Evolutionary conservation across 2,888 invertebrate genomes (phyloP).

Genomic region (Protodeltote pygarga): DNA sequence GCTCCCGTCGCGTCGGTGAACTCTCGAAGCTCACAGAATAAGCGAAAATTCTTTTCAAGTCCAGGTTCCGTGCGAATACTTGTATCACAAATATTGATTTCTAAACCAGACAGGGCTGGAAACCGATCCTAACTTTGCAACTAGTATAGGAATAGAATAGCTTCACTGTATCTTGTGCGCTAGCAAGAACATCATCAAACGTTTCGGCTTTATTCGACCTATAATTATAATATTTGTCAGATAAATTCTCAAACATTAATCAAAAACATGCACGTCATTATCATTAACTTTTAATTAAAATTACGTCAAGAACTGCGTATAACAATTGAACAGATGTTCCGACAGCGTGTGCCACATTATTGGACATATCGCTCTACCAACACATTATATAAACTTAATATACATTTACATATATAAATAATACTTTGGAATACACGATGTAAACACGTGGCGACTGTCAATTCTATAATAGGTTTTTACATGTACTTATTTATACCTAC

Average conservation of each 20-base stretch:
- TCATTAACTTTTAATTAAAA: constrained; percentile 44
- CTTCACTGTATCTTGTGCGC: constrained; percentile 26
- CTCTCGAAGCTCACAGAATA: constrained; percentile 20
- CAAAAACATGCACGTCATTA: constrained; percentile 29
- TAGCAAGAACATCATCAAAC: constrained; percentile 9
- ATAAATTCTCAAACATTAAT: constrained; percentile 30
- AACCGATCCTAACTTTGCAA: constrained; percentile 42
- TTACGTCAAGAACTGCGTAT: constrained; percentile 29
- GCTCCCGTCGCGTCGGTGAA: constrained; percentile 10
- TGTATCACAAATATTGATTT: constrained; percentile 43
- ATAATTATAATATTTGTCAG: constrained; percentile 17
- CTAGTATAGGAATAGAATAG: constrained; percentile 21
- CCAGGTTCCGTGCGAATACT: constrained; percentile 30
- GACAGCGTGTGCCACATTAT: constrained; percentile 27
- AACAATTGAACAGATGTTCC: constrained; percentile 35
- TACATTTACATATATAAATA: constrained; percentile 30
- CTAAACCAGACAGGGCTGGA: constrained; percentile 41
- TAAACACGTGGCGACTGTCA: constrained; percentile 50
- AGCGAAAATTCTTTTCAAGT: constrained; percentile 32
- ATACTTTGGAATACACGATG: constrained; percentile 51
- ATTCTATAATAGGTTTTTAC: constrained; percentile 28
- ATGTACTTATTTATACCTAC: constrained; percentile 18
- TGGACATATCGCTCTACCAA: constrained; percentile 12
- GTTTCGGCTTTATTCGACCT: constrained; percentile 13
- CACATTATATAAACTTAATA: constrained; percentile 8